Conservation (phyloP, 2,888 invertebrate species). For the Resseliella maxima region DNA sequence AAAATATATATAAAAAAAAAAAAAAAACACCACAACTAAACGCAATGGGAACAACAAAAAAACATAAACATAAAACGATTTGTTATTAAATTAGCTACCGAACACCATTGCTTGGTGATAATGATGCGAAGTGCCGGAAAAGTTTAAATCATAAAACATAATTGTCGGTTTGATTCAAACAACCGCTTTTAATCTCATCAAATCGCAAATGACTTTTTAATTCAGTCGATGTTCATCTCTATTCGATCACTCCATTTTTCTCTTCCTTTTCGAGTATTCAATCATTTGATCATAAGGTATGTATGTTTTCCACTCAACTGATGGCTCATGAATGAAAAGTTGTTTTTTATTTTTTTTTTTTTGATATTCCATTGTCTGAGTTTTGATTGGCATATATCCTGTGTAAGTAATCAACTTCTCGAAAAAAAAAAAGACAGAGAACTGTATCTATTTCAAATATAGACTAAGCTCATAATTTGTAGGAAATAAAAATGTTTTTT, state of each 20-base stretch:
- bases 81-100: constrained; percentile 52
- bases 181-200: constrained; percentile 23
- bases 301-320: not conserved
- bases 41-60: not conserved
- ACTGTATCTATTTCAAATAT: constrained; percentile 43
- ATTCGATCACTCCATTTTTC: not conserved
- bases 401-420: constrained; percentile 45
- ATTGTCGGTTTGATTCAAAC: constrained; percentile 40
- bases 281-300: not conserved
- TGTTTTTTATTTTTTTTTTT: not conserved
- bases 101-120: constrained; percentile 1
- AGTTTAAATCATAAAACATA: constrained; percentile 49
- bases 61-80: not conserved
- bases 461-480: constrained; percentile 9
- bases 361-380: not conserved
- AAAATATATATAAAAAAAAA: not conserved
- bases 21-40: not conserved
- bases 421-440: not conserved
- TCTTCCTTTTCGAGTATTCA: constrained; percentile 7
- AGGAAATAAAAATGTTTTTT: constrained; percentile 20
- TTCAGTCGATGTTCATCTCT: not conserved
- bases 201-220: constrained; percentile 47
- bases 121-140: constrained; percentile 53
- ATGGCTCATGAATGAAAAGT: not conserved
- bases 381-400: constrained; percentile 48